These are phyloP conservation scores for Leptarthrus brevirostris DNA, from an alignment of 2,888 invertebrate genomes.

Conservation along the genomic window DNA sequence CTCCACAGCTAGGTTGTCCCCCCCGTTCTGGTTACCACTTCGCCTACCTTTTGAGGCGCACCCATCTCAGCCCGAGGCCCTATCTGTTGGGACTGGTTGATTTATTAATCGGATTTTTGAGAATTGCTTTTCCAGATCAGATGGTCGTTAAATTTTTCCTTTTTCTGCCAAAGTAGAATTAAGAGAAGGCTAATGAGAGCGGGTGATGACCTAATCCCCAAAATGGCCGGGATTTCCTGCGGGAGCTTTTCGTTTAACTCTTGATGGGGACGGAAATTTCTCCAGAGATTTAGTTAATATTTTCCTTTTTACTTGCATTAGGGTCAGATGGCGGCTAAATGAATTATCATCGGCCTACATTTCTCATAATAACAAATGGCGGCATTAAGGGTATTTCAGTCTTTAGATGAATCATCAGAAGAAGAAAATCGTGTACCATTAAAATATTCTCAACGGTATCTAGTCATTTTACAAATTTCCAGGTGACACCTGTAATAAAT, in stretches of 20 bases:
- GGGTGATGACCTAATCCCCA: background rate
- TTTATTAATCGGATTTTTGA: slow-evolving; percentile 41
- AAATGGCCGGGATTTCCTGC: background rate
- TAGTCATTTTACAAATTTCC: background rate
- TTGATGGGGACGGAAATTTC: background rate
- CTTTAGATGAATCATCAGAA: too few species aligned
- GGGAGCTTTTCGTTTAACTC: background rate
- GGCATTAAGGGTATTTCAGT: too few species aligned
- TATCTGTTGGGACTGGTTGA: slow-evolving; percentile 7
- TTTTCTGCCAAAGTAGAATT: background rate
- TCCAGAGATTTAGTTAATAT: background rate
- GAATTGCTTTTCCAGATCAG: slow-evolving; percentile 7
- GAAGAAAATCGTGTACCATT: too few species aligned
- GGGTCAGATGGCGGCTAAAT: background rate
- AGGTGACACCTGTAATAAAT: background rate
- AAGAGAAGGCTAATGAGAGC: background rate
- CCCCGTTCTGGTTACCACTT: slow-evolving; percentile 2
- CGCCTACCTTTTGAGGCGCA: slow-evolving; percentile 6
- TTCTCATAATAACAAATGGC: too few species aligned
- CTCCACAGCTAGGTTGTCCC: slow-evolving; percentile 25
- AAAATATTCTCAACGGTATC: too few species aligned
- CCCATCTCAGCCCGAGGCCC: background rate
- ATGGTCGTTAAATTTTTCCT: slow-evolving; percentile 1
- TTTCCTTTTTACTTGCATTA: background rate
- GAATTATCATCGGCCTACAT: background rate